phyloP scores from a whole-genome alignment of 2,888 invertebrate genomes.

The Tetragonula carbonaria region DNA sequence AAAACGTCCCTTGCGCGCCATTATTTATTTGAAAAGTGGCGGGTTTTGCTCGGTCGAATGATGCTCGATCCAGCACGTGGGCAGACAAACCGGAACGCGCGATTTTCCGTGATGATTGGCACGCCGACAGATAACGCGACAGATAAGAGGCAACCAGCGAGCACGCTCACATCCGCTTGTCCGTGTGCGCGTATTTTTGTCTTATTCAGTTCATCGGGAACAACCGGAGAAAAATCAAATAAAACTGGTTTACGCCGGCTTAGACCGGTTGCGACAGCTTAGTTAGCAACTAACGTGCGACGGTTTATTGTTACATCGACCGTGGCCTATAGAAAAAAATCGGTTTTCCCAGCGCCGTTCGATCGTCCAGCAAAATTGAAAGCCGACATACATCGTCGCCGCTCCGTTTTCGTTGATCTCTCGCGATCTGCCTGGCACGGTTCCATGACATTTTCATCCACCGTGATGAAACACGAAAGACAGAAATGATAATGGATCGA shows the following conservation, averaged over 20 bases:
- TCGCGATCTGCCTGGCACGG: not conserved
- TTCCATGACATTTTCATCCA: not conserved
- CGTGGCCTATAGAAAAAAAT: constrained; percentile 28
- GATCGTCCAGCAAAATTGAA: not conserved
- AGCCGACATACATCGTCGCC: not conserved
- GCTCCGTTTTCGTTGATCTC: constrained; percentile 2
- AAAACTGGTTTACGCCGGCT: constrained; percentile 63
- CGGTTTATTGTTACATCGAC: constrained; percentile 37
- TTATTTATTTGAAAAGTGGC: not conserved
- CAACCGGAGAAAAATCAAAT: constrained; percentile 58
- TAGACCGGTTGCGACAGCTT: constrained; percentile 39
- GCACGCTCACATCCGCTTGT: not conserved
- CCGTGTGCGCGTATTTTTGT: constrained; percentile 35
- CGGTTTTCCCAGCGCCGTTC: not conserved
- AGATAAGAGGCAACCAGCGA: constrained; percentile 39
- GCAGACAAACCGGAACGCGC: not conserved
- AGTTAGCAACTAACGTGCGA: constrained; percentile 29
- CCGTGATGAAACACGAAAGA: not conserved
- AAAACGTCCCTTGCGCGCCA: not conserved
- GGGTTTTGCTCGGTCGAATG: not conserved
- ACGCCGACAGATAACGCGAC: constrained; percentile 42
- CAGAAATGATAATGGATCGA: not conserved
- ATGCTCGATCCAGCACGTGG: constrained; percentile 8
- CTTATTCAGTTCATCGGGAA: constrained; percentile 55
- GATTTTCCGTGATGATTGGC: constrained; percentile 30